These are phyloP conservation scores for Muscicapa comitata DNA, from an alignment of 2,797 vertebrate species.

Conservation along the genomic window DNA sequence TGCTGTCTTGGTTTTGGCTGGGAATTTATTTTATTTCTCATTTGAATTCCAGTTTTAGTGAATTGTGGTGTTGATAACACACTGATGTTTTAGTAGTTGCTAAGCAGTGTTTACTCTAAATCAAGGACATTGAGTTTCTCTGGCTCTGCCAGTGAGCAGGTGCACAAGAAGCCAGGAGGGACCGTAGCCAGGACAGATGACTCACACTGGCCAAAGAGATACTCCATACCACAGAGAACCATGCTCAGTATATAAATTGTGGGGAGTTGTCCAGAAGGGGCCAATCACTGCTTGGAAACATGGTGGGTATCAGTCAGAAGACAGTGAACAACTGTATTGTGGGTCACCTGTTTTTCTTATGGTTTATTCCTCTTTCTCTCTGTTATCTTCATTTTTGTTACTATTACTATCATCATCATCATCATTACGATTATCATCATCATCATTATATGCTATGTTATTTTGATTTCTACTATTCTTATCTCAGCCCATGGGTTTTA, in stretches of 20 bases:
- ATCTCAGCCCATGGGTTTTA: background rate
- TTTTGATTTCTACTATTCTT: background rate
- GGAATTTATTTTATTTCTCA: background rate
- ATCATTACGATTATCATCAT: too few relatives aligned
- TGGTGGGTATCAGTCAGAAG: background rate
- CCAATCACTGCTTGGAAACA: background rate
- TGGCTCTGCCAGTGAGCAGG: background rate
- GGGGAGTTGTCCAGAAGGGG: background rate
- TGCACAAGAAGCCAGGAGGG: background rate
- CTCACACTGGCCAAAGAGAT: background rate
- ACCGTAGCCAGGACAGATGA: background rate
- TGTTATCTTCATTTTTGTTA: background rate
- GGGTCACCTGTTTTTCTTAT: background rate
- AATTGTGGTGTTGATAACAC: background rate
- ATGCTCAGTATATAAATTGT: background rate
- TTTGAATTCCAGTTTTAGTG: background rate
- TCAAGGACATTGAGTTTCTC: background rate
- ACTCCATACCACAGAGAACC: background rate
- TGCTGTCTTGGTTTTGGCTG: background rate
- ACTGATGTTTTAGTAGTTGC: background rate
- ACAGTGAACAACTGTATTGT: background rate
- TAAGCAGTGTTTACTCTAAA: background rate
- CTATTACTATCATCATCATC: too few relatives aligned
- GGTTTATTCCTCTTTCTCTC: background rate
- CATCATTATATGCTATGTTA: background rate